Evolutionary conservation across 2,113 vertebrate genomes (phyloP).

Genomic region (Thamnaconus septentrionalis): DNA sequence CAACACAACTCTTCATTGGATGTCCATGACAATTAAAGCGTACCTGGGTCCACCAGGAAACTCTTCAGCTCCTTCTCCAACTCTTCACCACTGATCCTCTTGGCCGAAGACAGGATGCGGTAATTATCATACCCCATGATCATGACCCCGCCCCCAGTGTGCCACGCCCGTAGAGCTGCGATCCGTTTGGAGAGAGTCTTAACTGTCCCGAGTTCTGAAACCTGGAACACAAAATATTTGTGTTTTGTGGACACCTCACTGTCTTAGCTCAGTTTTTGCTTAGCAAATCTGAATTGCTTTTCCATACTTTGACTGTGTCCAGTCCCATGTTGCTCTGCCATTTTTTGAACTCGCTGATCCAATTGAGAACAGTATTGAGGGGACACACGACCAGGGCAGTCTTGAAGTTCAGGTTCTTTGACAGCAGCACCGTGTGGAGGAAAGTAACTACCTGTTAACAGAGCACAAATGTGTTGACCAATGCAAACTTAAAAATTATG

Average conservation of each 20-base stretch:
- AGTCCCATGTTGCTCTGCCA: slow-evolving; percentile 87
- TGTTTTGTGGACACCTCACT: not conserved
- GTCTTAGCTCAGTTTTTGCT: not conserved
- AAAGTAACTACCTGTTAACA: slow-evolving; percentile 91
- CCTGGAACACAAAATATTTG: slow-evolving; percentile 67
- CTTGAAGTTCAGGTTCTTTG: slow-evolving; percentile 83
- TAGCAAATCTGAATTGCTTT: not conserved
- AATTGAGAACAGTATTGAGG: slow-evolving; percentile 95
- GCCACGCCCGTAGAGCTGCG: slow-evolving; percentile 85
- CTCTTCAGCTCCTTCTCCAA: slow-evolving; percentile 81
- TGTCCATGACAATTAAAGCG: not conserved
- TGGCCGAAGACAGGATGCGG: slow-evolving; percentile 82
- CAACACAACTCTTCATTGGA: no score
- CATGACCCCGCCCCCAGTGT: slow-evolving; percentile 88
- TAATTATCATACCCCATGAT: slow-evolving; percentile 96
- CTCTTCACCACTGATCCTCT: slow-evolving; percentile 78
- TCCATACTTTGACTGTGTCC: slow-evolving; percentile 84
- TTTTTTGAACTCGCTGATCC: slow-evolving; percentile 92
- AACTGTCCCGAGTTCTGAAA: slow-evolving; percentile 85
- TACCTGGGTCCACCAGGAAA: slow-evolving; percentile 90
- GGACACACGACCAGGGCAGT: slow-evolving; percentile 94
- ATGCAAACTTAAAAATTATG: not conserved
- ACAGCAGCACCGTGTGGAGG: slow-evolving; percentile 88
- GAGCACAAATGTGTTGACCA: not conserved
- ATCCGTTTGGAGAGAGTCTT: slow-evolving; percentile 81